Percentiles rank a stretch among this genome's conserved stretches.
Conservation (phyloP, 1,140 invertebrate genomes). For the Pseudoatta argentina region DNA sequence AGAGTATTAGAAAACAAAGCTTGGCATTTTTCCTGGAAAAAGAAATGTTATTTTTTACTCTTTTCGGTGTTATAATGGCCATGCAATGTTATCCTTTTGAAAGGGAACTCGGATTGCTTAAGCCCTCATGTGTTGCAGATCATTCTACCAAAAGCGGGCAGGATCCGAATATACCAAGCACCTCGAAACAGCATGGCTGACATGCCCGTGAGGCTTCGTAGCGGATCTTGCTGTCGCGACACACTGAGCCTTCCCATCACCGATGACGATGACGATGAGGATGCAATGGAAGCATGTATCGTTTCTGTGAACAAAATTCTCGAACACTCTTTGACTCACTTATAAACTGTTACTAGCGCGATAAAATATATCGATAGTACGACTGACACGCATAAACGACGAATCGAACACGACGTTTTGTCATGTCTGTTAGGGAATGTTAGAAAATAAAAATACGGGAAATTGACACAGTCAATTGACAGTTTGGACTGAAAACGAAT, state of each 20-base stretch:
- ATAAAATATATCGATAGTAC: conserved; percentile 22
- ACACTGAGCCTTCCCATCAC: conserved; percentile 1
- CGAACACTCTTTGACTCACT: conserved; percentile 7
- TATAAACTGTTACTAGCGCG: background rate
- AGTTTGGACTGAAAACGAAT: background rate
- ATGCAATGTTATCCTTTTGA: background rate
- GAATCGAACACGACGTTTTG: background rate
- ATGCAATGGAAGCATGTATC: background rate
- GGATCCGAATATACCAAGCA: conserved; percentile 59
- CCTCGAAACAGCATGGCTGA: conserved; percentile 75
- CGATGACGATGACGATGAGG: background rate
- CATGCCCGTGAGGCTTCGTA: background rate
- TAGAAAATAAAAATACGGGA: background rate
- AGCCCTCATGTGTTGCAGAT: conserved; percentile 62
- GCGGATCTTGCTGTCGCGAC: conserved; percentile 8
- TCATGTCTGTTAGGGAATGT: background rate
- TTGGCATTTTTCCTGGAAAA: background rate
- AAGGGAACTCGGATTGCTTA: background rate
- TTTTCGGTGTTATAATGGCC: background rate
- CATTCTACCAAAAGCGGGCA: conserved; percentile 44
- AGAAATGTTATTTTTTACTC: background rate
- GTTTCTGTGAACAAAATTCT: conserved; percentile 11
- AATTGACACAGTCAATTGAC: background rate
- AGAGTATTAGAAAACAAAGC: too few species aligned
- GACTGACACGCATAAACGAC: background rate